phyloP scores from a whole-genome alignment of 2,113 vertebrate species.

The Brienomyrus brachyistius region DNA sequence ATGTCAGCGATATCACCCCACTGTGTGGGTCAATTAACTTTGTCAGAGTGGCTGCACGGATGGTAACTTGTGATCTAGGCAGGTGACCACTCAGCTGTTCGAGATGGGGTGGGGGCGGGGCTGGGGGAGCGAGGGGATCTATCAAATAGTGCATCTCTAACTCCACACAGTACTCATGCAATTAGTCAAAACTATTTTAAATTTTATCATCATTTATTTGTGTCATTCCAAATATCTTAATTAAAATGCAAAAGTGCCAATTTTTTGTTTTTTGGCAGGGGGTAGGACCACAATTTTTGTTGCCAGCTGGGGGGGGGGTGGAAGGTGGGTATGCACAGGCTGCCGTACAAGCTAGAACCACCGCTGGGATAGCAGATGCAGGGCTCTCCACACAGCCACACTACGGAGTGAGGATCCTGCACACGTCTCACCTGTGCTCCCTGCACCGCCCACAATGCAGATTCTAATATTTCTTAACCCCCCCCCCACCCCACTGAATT shows the following conservation, averaged over 20 bases:
- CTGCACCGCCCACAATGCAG: neutral
- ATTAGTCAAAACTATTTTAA: neutral
- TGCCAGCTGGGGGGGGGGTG: neutral
- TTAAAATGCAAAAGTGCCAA: neutral
- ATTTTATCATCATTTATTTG: neutral
- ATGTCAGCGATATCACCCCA: neutral
- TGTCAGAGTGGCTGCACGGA: neutral
- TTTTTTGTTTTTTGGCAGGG: neutral
- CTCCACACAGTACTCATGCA: neutral
- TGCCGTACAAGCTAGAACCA: neutral
- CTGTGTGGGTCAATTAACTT: neutral
- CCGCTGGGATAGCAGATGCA: neutral
- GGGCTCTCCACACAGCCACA: neutral
- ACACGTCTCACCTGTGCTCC: neutral
- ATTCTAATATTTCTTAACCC: conserved; percentile 28
- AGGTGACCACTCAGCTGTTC: neutral
- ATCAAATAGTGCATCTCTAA: neutral
- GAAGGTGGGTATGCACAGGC: neutral
- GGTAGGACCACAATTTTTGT: neutral
- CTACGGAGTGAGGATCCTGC: neutral
- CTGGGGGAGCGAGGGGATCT: neutral
- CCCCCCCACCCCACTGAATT: conserved; percentile 32
- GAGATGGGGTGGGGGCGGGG: neutral
- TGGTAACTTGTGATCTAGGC: neutral
- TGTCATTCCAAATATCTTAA: neutral